A percentile compares a stretch with the other conserved stretches of the same genome.
Conservation (phyloP, 1,140 invertebrate genomes). For the Eurosta solidaginis region DNA sequence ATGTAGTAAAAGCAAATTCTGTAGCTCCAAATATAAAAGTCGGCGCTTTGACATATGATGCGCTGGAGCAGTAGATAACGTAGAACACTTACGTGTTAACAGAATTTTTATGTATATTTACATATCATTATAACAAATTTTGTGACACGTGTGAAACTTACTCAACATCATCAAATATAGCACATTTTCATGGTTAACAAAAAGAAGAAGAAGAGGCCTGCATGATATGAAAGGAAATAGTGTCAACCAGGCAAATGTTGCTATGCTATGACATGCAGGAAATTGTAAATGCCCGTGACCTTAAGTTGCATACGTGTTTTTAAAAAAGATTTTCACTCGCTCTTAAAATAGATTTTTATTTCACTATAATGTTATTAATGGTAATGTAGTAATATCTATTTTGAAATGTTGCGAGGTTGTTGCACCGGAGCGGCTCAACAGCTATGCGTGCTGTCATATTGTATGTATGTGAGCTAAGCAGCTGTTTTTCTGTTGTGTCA, state of each 20-base stretch:
- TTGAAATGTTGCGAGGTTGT: background rate
- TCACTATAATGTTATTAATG: background rate
- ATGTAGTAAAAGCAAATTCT: no score
- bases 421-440: background rate
- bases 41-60: background rate
- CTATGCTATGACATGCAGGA: background rate
- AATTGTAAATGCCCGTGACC: conserved; percentile 21
- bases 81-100: background rate
- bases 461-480: background rate
- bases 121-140: background rate
- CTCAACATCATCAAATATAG: background rate
- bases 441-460: background rate
- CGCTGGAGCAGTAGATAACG: no score
- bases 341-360: conserved; percentile 15
- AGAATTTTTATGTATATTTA: no score
- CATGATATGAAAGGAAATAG: background rate
- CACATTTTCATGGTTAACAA: background rate
- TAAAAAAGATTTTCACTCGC: background rate
- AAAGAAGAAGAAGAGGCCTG: background rate
- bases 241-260: background rate
- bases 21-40: background rate
- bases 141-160: background rate
- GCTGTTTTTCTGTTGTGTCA: background rate
- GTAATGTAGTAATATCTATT: background rate
- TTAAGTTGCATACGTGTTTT: background rate